Percentiles rank a stretch among this genome's conserved stretches.
phyloP scores from a whole-genome alignment of 2,797 vertebrate genomes.

The Arrhamphus sclerolepis region DNA sequence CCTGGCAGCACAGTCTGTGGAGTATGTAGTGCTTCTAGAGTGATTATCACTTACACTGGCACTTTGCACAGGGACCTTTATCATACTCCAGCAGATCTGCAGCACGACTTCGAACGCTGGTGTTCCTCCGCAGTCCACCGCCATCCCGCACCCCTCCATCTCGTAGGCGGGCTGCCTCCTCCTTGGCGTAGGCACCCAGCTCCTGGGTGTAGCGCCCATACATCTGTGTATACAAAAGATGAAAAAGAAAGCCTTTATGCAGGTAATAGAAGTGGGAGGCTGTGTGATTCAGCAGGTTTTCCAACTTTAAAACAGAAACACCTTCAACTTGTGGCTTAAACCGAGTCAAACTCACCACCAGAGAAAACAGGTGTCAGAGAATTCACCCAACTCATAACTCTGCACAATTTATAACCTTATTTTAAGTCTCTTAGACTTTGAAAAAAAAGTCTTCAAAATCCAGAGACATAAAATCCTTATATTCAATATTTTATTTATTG shows the following conservation, averaged over 20 bases:
- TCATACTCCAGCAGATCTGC: conserved; percentile 89
- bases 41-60: conserved; percentile 84
- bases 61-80: conserved; percentile 88
- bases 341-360: too few relatives aligned
- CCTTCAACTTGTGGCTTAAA: conserved; percentile 11
- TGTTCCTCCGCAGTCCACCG: conserved; percentile 74
- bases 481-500: too few relatives aligned
- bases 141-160: conserved; percentile 86
- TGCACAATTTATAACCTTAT: conserved; percentile 8
- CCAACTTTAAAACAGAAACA: conserved; percentile 22
- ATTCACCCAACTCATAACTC: conserved; percentile 3
- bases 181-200: conserved; percentile 93
- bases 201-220: conserved; percentile 97
- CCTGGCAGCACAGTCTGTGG: not conserved
- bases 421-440: not conserved
- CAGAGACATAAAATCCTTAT: too few relatives aligned
- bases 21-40: not conserved
- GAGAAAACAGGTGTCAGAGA: conserved; percentile 23
- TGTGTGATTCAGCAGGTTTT: conserved; percentile 25
- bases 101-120: conserved; percentile 73
- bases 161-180: conserved; percentile 89
- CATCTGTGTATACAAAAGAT: conserved; percentile 83
- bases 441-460: too few relatives aligned
- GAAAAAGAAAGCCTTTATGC: conserved; percentile 21
- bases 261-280: conserved; percentile 27